A percentile compares a stretch with the other conserved stretches of the same genome.
Evolutionary conservation across 2,888 invertebrate species (phyloP).

Genomic region (Carterocephalus palaemon): DNA sequence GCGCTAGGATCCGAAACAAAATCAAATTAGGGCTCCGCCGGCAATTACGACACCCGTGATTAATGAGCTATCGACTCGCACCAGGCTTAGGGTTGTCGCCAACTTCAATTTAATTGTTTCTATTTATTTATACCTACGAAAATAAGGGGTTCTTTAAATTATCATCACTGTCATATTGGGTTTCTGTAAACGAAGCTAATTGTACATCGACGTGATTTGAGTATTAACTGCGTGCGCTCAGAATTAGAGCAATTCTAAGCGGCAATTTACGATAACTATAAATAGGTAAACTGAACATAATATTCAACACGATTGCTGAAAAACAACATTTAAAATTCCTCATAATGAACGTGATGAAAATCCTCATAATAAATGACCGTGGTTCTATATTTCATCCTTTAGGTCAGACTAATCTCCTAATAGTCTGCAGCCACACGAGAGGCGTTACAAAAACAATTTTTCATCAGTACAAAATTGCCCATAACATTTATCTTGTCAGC

Average conservation of each 20-base stretch:
- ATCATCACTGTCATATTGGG: no score
- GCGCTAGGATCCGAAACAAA: conserved; percentile 66
- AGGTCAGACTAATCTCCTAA: conserved; percentile 16
- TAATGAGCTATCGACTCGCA: conserved; percentile 71
- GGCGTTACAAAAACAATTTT: conserved; percentile 21
- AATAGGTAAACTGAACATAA: no score
- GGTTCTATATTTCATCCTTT: no score
- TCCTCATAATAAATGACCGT: no score
- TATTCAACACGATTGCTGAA: no score
- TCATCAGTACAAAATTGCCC: conserved; percentile 17
- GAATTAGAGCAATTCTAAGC: no score
- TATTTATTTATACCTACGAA: neutral
- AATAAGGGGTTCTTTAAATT: neutral
- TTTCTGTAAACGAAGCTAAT: no score
- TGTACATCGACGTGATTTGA: no score
- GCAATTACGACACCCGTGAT: conserved; percentile 72
- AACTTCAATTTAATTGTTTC: conserved; percentile 21
- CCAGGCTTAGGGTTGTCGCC: conserved; percentile 37
- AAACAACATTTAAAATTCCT: no score
- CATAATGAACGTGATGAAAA: no score
- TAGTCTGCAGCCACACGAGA: conserved; percentile 1
- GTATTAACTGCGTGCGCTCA: no score
- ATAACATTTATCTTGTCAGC: conserved; percentile 24
- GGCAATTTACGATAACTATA: no score
- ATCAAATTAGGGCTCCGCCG: conserved; percentile 56